Base-by-base conservation (phyloP, 2,113 vertebrate species). In the Pelobates fuscus region DNA sequence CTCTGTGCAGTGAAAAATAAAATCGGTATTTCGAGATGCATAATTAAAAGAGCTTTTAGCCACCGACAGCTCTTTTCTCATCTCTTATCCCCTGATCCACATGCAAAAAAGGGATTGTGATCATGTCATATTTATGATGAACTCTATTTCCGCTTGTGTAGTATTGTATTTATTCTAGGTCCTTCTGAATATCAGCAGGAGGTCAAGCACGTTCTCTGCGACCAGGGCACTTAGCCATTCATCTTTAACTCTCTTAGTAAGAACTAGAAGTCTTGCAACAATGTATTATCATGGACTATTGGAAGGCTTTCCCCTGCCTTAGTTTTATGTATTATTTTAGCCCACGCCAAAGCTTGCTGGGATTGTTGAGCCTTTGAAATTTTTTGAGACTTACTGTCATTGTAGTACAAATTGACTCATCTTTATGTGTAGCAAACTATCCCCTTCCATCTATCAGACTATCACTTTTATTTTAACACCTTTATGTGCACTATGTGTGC, bases 71-170 rank as follows among this genome's bases (percentile, higher is more conserved):
- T 52, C 65, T 59, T 57, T 77, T 25, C 8, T n/a, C 55, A 52
- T 41, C 55, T 15, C 37, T 21, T 21, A n/a, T n/a, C 12, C 15
- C 12, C 18, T 18, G 24, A 24, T 52, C 52, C 71, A 23, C 24
- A 18, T 60, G 20, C 23, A 67, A 44, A 43, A 72, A 30, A 66
- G 58, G 46, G 17, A 46, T 64, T 25, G 17, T 17, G 25, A 67
- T 46, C 54, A 46, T 75, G 72, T 75, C 72, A 75, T 14, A 27
- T 43, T 74, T 24, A 29, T 67, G 62, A 67, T 75, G 27, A 26
- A 58, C 66, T 67, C 54, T 29, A 14, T 60, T 29, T 67, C 72
- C 55, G 32, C 37, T 21, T 62, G 63, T 62, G 65, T n/a, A 24
- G 26, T 24, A 23, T 46, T 67, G 72, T 30, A n/a, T 75, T 75